Conservation (phyloP, 2,797 vertebrate genomes). For the Enteromius treurensis region DNA sequence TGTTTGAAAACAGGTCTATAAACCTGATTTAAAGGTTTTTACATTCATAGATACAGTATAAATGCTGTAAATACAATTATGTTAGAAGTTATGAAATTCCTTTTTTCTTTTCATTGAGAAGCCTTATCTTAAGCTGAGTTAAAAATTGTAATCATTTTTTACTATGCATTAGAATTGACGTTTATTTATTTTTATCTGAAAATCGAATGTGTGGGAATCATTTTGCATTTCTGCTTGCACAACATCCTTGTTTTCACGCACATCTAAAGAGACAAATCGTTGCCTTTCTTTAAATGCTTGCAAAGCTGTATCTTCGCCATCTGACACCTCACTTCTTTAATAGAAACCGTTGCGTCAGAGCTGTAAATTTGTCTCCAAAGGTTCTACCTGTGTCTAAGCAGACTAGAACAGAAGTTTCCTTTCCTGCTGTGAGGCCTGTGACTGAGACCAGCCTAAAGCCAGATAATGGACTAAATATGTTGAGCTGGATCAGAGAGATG, state of each 20-base stretch:
- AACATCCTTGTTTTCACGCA: slow-evolving; percentile 51
- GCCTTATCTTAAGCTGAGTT: background rate
- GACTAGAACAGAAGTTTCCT: slow-evolving; percentile 5
- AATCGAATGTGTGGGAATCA: slow-evolving; percentile 36
- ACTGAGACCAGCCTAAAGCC: slow-evolving; percentile 32
- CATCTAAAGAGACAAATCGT: slow-evolving; percentile 28
- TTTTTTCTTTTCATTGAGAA: background rate
- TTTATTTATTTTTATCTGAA: slow-evolving; percentile 46
- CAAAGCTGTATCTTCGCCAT: slow-evolving; percentile 43
- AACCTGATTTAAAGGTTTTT: background rate
- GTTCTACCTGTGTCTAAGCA: slow-evolving; percentile 47
- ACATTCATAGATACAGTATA: background rate
- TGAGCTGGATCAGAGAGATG: slow-evolving; percentile 46
- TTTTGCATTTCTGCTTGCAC: slow-evolving; percentile 50
- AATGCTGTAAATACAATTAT: background rate
- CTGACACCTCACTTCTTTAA: slow-evolving; percentile 53
- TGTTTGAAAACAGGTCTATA: background rate
- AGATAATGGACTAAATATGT: slow-evolving; percentile 49
- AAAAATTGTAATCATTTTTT: slow-evolving; percentile 6
- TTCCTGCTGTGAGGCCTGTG: slow-evolving; percentile 8
- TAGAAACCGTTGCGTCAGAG: slow-evolving; percentile 30
- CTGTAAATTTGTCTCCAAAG: slow-evolving; percentile 38
- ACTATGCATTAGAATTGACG: background rate
- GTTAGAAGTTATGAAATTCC: background rate
- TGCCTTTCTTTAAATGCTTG: slow-evolving; percentile 48